Evolutionary conservation across 2,888 invertebrate genomes (phyloP).

Genomic region (Labia minor): DNA sequence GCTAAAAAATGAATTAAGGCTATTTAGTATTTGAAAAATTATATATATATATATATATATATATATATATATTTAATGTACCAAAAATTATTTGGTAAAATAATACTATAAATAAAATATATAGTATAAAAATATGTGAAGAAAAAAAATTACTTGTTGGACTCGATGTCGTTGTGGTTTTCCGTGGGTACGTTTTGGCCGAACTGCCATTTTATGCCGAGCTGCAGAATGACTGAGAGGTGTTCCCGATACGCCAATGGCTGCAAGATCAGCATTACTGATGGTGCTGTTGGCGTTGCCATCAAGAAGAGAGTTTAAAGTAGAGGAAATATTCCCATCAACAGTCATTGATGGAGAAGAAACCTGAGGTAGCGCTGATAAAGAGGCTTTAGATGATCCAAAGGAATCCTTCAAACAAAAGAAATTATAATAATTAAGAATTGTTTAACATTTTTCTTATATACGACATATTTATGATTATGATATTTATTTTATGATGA

Average conservation of each 20-base stretch:
- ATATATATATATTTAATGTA: too few relatives aligned
- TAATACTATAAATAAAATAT: too few relatives aligned
- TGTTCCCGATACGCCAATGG: conserved; percentile 37
- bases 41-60: too few relatives aligned
- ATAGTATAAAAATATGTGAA: too few relatives aligned
- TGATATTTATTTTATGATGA: too few relatives aligned
- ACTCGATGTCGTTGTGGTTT: conserved; percentile 56
- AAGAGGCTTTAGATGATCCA: conserved; percentile 27
- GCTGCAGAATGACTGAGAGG: conserved; percentile 71
- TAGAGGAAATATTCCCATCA: not conserved
- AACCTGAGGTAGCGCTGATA: not conserved
- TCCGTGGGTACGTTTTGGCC: conserved; percentile 63
- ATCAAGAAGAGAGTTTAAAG: conserved; percentile 17
- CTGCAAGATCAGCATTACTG: not conserved
- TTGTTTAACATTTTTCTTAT: too few relatives aligned
- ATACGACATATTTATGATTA: too few relatives aligned
- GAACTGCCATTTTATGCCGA: conserved; percentile 66
- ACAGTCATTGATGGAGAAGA: not conserved
- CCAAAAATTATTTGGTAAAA: too few relatives aligned
- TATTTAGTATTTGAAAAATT: too few relatives aligned
- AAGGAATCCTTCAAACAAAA: conserved; percentile 36
- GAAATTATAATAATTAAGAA: not conserved
- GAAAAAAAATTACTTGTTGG: conserved; percentile 27
- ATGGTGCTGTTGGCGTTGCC: not conserved
- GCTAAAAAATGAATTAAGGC: conserved; percentile 31